These are phyloP conservation scores for Mus pahari DNA, from an alignment of 2,113 vertebrate species.

Conservation along the genomic window DNA sequence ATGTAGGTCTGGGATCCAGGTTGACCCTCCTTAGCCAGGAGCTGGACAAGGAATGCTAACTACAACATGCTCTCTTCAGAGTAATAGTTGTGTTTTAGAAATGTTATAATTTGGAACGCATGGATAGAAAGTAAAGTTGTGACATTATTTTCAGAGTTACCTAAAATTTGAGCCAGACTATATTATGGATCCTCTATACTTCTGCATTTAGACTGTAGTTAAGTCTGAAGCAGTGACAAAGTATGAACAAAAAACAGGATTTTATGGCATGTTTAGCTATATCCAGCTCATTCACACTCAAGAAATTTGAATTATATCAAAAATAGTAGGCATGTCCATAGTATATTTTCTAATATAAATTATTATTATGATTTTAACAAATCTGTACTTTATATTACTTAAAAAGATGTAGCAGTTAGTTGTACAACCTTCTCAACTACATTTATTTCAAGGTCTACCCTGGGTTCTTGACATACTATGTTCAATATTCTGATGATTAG, in stretches of 20 bases:
- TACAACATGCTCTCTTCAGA: not conserved
- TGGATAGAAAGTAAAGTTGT: not conserved
- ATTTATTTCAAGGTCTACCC: constrained; percentile 30
- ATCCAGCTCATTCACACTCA: not conserved
- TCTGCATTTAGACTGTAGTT: not conserved
- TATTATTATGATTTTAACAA: constrained; percentile 36
- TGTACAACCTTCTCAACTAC: constrained; percentile 7
- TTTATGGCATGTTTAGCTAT: not conserved
- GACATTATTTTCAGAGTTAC: not conserved
- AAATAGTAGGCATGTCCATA: not conserved
- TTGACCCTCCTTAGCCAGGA: not conserved
- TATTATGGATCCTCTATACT: not conserved
- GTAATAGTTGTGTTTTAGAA: not conserved
- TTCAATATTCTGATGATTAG: constrained; percentile 56
- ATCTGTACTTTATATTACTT: constrained; percentile 28
- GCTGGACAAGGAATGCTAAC: not conserved
- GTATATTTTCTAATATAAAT: not conserved
- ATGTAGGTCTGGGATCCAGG: not conserved
- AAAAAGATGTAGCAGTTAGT: not conserved
- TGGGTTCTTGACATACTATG: constrained; percentile 30
- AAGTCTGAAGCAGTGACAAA: not conserved
- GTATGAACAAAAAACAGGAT: not conserved
- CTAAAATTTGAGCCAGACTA: not conserved
- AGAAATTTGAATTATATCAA: not conserved
- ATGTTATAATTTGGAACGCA: not conserved